Evolutionary conservation across 1,140 invertebrate genomes (phyloP), one percentile per base, ranked within the genome.

Genomic region (Drosophila gunungcola): DNA sequence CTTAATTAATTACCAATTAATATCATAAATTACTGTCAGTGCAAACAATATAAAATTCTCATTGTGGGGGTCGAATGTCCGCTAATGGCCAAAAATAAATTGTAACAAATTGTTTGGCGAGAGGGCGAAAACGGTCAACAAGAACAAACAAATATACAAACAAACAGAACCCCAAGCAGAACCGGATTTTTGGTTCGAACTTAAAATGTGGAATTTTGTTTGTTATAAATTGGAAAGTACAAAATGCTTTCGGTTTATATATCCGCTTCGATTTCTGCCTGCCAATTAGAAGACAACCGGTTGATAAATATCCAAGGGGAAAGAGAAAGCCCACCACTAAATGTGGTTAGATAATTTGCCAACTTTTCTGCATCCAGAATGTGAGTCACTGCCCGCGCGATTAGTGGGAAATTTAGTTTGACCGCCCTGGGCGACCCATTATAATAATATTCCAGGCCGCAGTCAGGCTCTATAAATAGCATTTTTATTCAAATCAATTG

Each of bases 151-250:
- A 21, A 21, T 21, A 21, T 21, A 25, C 49, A 56, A 32, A 39
- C 38, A 32, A 51, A 36, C 38, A 42, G 57, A 69, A 70, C 36
- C 36, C n/a, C 25, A 12, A 32, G 27, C 45, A 69, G 62, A 86
- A 86, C 81, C 81, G 81, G 80, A 82, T 74, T 82, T 58, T 68
- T 73, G 52, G 41, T 72, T 76, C 68, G 73, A 83, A 73, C 41
- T 76, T 57, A 45, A 39, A 54, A 63, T 61, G 43, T 61, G 45
- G 74, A 72, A 61, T 82, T 69, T 70, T 82, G 62, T 76, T 81
- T 80, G 61, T 77, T 81, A 76, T 61, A 81, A 63, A 78, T 83
- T 83, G 69, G 83, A 86, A 86, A 86, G 83, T 88, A 86, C 83
- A 68, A 72, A 75, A 72, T 72, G 73, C 78, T 86, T 86, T 85